phyloP scores from a whole-genome alignment of 2,888 invertebrate genomes.

The Endotricha flammealis region DNA sequence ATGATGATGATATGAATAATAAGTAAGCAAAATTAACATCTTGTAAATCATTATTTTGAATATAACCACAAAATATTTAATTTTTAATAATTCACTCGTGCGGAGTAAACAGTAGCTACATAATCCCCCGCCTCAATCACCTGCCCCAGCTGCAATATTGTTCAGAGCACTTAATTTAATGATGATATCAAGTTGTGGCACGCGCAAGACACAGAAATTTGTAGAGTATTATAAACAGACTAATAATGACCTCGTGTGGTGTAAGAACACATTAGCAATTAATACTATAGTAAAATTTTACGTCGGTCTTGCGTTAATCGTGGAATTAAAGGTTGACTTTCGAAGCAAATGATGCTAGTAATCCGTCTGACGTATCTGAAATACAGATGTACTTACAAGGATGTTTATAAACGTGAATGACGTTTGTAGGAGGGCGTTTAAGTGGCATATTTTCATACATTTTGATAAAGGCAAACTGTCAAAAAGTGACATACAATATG shows the following conservation, averaged over 20 bases:
- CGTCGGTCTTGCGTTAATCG: neutral
- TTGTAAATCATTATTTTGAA: too few relatives aligned
- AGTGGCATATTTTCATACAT: too few relatives aligned
- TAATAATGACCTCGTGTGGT: constrained; percentile 10
- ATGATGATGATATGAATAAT: too few relatives aligned
- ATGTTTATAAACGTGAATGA: too few relatives aligned
- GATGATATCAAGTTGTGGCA: constrained; percentile 16
- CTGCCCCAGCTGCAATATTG: constrained; percentile 25
- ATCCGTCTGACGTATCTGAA: too few relatives aligned
- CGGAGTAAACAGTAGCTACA: constrained; percentile 16
- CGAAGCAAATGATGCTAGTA: too few relatives aligned
- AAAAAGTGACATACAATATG: too few relatives aligned
- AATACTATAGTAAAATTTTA: constrained; percentile 1
- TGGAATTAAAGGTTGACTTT: neutral
- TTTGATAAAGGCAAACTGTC: too few relatives aligned
- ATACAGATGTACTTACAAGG: too few relatives aligned
- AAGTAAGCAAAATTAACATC: too few relatives aligned
- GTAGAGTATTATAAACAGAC: constrained; percentile 3
- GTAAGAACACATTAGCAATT: constrained; percentile 8
- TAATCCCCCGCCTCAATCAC: constrained; percentile 22
- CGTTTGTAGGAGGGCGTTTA: too few relatives aligned
- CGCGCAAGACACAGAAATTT: constrained; percentile 12
- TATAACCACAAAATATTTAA: constrained; percentile 14
- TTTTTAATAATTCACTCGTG: constrained; percentile 17
- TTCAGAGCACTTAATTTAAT: constrained; percentile 27